Base-by-base conservation (phyloP, 2,113 vertebrate species). In the Phyllopteryx taeniolatus region DNA sequence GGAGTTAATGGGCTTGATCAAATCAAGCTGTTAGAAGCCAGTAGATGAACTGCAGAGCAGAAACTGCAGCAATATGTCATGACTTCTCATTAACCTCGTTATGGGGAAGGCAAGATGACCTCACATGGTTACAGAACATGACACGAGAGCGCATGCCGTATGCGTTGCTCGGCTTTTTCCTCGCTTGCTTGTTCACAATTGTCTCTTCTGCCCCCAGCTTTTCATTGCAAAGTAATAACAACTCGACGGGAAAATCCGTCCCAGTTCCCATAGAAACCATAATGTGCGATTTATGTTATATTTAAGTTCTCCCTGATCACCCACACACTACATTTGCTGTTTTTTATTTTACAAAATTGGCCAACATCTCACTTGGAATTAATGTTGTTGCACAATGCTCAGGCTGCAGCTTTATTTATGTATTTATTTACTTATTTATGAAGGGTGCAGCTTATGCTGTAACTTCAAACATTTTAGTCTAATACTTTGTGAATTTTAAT, bases 231-330 rank as follows among this genome's bases (percentile, higher is more conserved):
- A 46, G 75, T 86, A 79, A 86, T 90, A 83, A 84, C 73, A 4
- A 76, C 81, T 76, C 63, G 64, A 20, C 54, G 72, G 74, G 71
- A 85, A 79, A 72, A 87, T 77, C 64, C 68, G 46, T 75, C 69
- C 70, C 68, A 77, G 79, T 87, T 90, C 86, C 87, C 89, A 82
- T 84, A 79, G 85, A 79, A 80, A 85, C 86, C 68, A 73, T 88
- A 85, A 90, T 75, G 70, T 83, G 75, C 67, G 80, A 79, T 71
- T 79, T 63, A 73, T 72, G 35, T 73, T 73, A 80, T 90, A 87
- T 12, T 12, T 83, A 89, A 89, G 75, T 71, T 63, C 65, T 66
- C 69, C 65, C 20, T 6, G 60, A 70, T 80, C 74, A 86, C 80
- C 72, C 76, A 76, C 84, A 68, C 81, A 68, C 60, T 75, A 77